phyloP scores from a whole-genome alignment of 1,140 invertebrate genomes.

The Araneus ventricosus region DNA sequence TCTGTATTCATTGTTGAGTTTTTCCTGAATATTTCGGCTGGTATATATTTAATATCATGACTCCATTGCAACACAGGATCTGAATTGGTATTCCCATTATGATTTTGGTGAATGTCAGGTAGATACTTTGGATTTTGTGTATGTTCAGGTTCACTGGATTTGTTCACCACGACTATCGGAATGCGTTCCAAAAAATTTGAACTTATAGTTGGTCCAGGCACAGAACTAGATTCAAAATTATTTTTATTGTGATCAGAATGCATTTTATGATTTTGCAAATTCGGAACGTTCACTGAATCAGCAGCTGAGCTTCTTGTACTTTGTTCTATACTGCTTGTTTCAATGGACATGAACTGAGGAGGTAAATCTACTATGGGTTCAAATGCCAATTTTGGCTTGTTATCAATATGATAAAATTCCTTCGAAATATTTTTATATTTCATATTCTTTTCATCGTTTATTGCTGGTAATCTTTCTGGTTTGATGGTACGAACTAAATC shows the following conservation, averaged over 20 bases:
- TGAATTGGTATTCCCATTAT: neutral
- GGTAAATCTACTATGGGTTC: neutral
- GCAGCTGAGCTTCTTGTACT: neutral
- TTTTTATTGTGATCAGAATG: neutral
- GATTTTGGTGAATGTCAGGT: neutral
- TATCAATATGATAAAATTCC: constrained; percentile 35
- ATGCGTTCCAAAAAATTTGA: neutral
- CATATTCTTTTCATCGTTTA: neutral
- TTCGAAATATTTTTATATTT: neutral
- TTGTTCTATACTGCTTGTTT: neutral
- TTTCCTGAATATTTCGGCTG: constrained; percentile 46
- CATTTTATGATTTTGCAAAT: neutral
- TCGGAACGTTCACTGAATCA: neutral
- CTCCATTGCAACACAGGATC: neutral
- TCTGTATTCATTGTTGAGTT: neutral
- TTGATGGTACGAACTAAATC: neutral
- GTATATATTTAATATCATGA: constrained; percentile 34
- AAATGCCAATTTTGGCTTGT: neutral
- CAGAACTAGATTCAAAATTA: neutral
- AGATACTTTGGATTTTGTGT: neutral
- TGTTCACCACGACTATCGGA: neutral
- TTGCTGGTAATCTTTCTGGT: neutral
- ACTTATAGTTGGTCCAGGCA: neutral
- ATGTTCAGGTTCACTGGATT: neutral
- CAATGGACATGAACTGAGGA: constrained; percentile 33